phyloP scores from a whole-genome alignment of 2,797 vertebrate species.

The Platyrinchus mystaceus region DNA sequence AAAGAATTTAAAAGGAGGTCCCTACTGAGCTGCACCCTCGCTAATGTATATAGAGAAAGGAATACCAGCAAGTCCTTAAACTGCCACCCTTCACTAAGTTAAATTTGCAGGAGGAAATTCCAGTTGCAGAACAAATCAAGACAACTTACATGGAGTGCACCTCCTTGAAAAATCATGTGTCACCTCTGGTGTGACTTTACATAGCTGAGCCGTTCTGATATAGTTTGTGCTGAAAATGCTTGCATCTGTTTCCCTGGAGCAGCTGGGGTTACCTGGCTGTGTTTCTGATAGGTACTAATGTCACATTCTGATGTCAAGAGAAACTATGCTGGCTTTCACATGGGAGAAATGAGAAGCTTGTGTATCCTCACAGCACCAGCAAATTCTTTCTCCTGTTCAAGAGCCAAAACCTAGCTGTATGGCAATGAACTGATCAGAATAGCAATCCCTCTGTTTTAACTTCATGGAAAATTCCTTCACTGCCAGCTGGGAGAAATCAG shows the following conservation, averaged over 20 bases:
- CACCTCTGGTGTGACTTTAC: background rate
- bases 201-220: background rate
- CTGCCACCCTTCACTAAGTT: background rate
- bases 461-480: background rate
- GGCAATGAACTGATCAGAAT: background rate
- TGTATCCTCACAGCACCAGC: background rate
- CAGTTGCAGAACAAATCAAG: background rate
- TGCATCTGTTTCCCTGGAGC: background rate
- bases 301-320: background rate
- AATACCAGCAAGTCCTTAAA: background rate
- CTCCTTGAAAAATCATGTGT: background rate
- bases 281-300: background rate
- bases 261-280: background rate
- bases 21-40: background rate
- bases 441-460: background rate
- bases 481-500: background rate
- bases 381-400: background rate
- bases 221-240: background rate
- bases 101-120: background rate
- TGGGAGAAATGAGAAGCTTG: background rate
- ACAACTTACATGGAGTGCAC: rapidly evolving
- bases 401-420: background rate
- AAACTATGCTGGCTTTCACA: background rate
- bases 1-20: background rate
- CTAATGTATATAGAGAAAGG: background rate